These are phyloP conservation scores for Danio aesculapii DNA, from an alignment of 2,797 vertebrate species.

Conservation along the genomic window DNA sequence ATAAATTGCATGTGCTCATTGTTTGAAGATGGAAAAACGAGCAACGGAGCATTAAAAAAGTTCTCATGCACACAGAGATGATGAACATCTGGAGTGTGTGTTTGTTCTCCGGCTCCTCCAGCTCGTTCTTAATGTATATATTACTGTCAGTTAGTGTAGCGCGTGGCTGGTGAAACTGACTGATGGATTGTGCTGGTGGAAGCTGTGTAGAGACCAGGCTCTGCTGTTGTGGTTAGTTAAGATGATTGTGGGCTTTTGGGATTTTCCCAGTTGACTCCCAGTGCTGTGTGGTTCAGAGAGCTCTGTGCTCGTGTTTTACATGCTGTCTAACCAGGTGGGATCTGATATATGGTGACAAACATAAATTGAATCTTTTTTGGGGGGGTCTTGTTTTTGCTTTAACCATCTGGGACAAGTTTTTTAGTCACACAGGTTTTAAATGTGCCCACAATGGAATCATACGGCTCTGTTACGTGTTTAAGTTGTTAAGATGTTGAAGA, in stretches of 20 bases:
- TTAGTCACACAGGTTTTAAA: neutral
- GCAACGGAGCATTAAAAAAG: constrained; percentile 51
- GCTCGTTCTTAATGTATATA: constrained; percentile 66
- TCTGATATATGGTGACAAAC: neutral
- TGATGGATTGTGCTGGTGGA: constrained; percentile 67
- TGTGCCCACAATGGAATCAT: neutral
- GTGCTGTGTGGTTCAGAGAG: neutral
- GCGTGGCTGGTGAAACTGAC: constrained; percentile 69
- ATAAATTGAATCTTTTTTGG: neutral
- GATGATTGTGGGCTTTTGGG: constrained; percentile 6
- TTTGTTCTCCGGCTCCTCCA: constrained; percentile 65
- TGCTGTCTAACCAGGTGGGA: constrained; percentile 16
- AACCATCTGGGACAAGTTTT: constrained; percentile 8
- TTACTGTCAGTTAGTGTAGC: constrained; percentile 72
- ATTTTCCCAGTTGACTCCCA: constrained; percentile 12
- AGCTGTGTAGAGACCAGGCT: constrained; percentile 68
- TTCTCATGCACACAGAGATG: constrained; percentile 51
- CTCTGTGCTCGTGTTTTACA: neutral
- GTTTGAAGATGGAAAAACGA: constrained; percentile 51
- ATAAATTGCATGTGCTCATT: neutral
- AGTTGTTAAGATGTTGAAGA: no score
- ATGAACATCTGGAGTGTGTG: constrained; percentile 65
- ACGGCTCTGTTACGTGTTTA: no score
- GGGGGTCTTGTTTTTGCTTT: neutral
- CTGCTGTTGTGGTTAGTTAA: constrained; percentile 64